phyloP scores from a whole-genome alignment of 2,113 vertebrate genomes.

The Pollachius pollachius region DNA sequence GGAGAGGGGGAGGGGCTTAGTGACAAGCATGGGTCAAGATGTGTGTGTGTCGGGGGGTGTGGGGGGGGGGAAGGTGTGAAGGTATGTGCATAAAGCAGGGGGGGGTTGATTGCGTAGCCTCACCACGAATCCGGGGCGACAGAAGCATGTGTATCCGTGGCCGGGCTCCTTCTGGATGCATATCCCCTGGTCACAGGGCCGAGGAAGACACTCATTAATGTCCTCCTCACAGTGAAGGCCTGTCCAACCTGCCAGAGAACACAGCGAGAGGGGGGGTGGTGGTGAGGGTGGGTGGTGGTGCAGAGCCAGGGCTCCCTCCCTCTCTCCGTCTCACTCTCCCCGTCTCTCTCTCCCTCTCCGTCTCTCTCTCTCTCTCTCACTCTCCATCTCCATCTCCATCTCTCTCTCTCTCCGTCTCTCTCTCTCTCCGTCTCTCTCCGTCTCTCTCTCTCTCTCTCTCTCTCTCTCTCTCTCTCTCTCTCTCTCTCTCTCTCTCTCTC shows the following conservation, averaged over 20 bases:
- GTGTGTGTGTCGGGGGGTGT: no score
- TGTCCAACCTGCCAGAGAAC: conserved; percentile 85
- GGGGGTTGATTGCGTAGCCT: conserved; percentile 48
- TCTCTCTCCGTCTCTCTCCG: no score
- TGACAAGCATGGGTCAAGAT: no score
- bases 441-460: no score
- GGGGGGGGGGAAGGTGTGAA: conserved; percentile 6
- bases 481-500: no score
- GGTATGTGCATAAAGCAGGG: conserved; percentile 6
- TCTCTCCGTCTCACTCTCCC: no score
- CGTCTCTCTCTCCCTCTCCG: no score
- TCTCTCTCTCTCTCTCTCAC: conserved; percentile 42
- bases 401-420: no score
- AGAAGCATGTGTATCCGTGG: conserved; percentile 86
- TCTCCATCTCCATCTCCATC: conserved; percentile 43
- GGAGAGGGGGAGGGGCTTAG: no score
- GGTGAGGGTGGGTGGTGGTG: conserved; percentile 19
- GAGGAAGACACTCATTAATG: conserved; percentile 85
- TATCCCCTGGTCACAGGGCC: conserved; percentile 84
- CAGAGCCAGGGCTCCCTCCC: conserved; percentile 48
- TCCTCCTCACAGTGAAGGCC: conserved; percentile 84
- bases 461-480: no score
- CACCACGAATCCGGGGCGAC: conserved; percentile 89
- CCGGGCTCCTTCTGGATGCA: conserved; percentile 83
- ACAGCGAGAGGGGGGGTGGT: conserved; percentile 64